phyloP scores from a whole-genome alignment of 2,113 vertebrate species.

The Aegotheles bennettii region DNA sequence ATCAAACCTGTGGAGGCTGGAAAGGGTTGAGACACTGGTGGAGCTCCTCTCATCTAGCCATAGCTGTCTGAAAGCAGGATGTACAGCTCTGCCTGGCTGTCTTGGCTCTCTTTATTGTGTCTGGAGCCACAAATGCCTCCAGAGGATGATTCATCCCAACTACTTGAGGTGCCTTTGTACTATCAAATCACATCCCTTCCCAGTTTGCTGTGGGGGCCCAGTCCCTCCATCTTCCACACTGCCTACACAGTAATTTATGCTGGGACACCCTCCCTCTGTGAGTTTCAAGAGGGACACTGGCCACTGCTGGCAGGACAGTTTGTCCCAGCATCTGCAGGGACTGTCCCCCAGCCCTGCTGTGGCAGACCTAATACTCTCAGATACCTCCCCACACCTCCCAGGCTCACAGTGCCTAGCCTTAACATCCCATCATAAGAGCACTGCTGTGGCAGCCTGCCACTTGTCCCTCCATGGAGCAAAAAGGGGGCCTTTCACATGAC shows the following conservation, averaged over 20 bases:
- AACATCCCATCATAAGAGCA: not conserved
- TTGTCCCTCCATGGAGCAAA: not conserved
- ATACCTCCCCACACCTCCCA: not conserved
- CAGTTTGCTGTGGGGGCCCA: not conserved
- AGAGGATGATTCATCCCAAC: not conserved
- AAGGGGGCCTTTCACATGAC: not conserved
- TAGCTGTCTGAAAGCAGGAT: not conserved
- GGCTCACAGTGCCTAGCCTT: not conserved
- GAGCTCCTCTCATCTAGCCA: not conserved
- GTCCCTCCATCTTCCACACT: not conserved
- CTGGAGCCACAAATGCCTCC: not conserved
- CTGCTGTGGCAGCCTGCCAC: not conserved
- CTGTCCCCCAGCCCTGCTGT: not conserved
- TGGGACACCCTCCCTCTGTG: accelerated
- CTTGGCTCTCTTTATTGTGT: not conserved
- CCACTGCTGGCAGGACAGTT: not conserved
- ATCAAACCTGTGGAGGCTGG: slow-evolving; percentile 31
- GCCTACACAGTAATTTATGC: not conserved
- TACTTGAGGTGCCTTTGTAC: not conserved
- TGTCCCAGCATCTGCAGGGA: not conserved
- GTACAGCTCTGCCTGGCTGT: not conserved
- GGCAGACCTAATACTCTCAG: not conserved
- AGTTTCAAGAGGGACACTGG: not conserved
- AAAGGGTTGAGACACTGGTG: slow-evolving; percentile 9
- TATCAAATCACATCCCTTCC: not conserved